Evolutionary conservation across 2,888 invertebrate genomes (phyloP), one percentile per base, ranked within the genome.

Genomic region (Subacronicta megacephala): DNA sequence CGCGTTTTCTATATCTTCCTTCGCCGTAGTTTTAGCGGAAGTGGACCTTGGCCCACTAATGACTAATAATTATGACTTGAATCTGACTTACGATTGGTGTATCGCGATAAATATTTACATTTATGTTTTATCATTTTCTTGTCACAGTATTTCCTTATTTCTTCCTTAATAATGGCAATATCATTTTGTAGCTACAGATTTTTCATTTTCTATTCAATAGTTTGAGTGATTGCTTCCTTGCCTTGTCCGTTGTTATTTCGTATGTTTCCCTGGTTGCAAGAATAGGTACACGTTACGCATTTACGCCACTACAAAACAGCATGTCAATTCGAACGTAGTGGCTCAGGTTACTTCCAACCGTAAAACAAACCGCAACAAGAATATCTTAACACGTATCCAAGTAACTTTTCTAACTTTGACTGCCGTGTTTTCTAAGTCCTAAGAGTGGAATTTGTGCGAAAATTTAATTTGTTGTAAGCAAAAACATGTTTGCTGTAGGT

Each of bases 41-140:
- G 62, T 56, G 75, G 65, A 74, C 87, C 85, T 85, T 86, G 83
- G 78, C 80, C 75, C 62, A 80, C 55, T 79, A 62, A 43, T 37
- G 15, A 37, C 51, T 12, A 59, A 44, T 61, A 51, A 50, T 53
- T 56, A 56, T 59, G 56, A 45, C 58, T 67, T 45, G 12, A 37
- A 52, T 45, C 37, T 49, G 46, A 36, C 38, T 33, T 43, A 33
- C 16, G 43, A 37, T 29, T 42, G 0, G 17, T 16, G 3, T 10
- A 5, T 0, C 31, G 31, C 6, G 31, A 57, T 67, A 62, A 50
- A 51, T 51, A 59, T 49, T 46, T 18, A 36, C 44, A 35, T 54
- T 50, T 62, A 47, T 44, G 37, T 46, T 51, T 5, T 31, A 57
- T 66, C 15, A 16, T 52, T 18, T 45, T 17, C 16, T 41, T 43